phyloP scores from a whole-genome alignment of 2,888 invertebrate genomes.

The Timema cristinae region DNA sequence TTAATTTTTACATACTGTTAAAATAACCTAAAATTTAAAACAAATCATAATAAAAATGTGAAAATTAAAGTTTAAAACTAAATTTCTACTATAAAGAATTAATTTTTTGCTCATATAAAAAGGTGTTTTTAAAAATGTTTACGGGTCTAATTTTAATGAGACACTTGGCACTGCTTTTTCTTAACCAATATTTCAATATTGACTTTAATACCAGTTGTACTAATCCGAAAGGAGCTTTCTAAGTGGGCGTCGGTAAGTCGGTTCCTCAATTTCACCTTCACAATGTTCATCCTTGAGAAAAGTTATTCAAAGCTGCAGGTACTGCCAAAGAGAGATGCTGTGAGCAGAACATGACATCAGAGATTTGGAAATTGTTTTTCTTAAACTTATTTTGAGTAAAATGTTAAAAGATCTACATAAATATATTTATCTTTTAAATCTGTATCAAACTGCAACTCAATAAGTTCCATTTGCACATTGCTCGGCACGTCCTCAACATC shows the following conservation, averaged over 20 bases:
- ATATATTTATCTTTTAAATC: not conserved
- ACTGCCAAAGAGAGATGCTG: not conserved
- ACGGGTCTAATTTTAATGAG: not conserved
- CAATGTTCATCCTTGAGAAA: not conserved
- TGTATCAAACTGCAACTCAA: conserved; percentile 2
- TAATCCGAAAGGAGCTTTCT: not conserved
- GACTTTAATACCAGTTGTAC: not conserved
- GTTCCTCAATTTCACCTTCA: not conserved
- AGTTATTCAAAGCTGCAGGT: not conserved
- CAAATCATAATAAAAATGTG: too few relatives aligned
- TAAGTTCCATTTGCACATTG: conserved; percentile 1
- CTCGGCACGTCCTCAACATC: not conserved
- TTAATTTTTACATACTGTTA: too few relatives aligned
- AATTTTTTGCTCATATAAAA: too few relatives aligned
- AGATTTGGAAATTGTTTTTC: too few relatives aligned
- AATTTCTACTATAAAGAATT: too few relatives aligned
- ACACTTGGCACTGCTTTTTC: not conserved
- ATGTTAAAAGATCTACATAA: not conserved
- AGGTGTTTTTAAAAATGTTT: too few relatives aligned
- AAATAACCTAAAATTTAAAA: too few relatives aligned
- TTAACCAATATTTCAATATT: not conserved
- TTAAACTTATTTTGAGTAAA: not conserved
- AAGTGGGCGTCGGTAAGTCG: not conserved
- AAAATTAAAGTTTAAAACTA: too few relatives aligned
- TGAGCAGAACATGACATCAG: not conserved